Evolutionary conservation across 2,113 vertebrate genomes (phyloP).

Genomic region (Platanista minor): DNA sequence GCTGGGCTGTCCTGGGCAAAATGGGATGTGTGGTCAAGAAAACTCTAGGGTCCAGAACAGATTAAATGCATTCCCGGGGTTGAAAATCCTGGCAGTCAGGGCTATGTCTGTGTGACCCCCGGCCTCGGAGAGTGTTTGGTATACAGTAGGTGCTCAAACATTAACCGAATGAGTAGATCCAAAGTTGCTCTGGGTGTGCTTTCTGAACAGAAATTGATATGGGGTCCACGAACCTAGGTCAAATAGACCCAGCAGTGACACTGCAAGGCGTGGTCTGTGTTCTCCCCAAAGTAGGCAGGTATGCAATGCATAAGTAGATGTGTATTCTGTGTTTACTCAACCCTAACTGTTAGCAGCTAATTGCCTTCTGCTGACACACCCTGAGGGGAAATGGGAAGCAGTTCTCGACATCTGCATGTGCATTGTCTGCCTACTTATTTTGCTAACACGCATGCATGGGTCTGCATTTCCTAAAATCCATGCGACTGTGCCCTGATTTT

Average conservation of each 20-base stretch:
- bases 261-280: neutral
- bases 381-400: neutral
- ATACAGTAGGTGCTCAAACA: neutral
- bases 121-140: neutral
- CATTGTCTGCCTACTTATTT: neutral
- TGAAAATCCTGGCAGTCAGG: neutral
- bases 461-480: neutral
- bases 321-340: neutral
- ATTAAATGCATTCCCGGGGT: neutral
- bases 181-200: neutral
- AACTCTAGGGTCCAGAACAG: neutral
- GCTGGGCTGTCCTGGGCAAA: neutral
- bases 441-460: neutral
- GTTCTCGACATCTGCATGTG: neutral
- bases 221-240: neutral
- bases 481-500: neutral
- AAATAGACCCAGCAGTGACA: neutral
- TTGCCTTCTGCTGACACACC: constrained; percentile 40
- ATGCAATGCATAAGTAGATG: neutral
- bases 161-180: neutral
- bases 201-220: neutral
- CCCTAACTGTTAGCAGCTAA: neutral
- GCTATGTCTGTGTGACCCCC: neutral
- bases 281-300: neutral
- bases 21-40: neutral